Conservation (phyloP, 2,888 invertebrate species). For the Eupithecia tripunctaria region DNA sequence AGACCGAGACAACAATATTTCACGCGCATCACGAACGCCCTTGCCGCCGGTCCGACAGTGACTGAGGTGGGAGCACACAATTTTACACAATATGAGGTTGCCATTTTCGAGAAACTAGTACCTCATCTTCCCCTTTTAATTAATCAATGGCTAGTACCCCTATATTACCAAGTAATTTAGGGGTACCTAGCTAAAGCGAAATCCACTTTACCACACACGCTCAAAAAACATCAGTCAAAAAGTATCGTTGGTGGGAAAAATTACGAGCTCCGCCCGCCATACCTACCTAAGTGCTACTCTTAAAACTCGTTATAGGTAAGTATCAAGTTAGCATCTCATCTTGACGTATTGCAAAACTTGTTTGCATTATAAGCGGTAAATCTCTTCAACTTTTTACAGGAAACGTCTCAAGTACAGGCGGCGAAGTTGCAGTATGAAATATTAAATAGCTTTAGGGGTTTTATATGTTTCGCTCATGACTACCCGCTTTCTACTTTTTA, state of each 20-base stretch:
- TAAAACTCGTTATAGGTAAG: constrained; percentile 31
- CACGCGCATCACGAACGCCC: too few relatives aligned
- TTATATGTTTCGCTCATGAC: constrained; percentile 17
- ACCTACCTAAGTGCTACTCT: constrained; percentile 6
- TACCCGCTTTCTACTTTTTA: constrained; percentile 27
- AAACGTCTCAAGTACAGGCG: constrained; percentile 33
- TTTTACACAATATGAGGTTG: too few relatives aligned
- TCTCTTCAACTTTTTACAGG: constrained; percentile 44
- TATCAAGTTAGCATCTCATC: constrained; percentile 35
- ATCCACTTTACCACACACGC: neutral
- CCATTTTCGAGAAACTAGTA: too few relatives aligned
- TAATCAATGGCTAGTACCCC: too few relatives aligned
- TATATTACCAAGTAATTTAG: too few relatives aligned
- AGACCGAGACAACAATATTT: too few relatives aligned
- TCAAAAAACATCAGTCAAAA: neutral
- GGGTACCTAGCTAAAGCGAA: neutral
- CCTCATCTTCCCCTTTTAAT: too few relatives aligned
- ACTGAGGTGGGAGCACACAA: too few relatives aligned
- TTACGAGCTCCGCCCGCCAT: neutral
- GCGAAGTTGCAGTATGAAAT: constrained; percentile 20
- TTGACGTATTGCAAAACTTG: constrained; percentile 53
- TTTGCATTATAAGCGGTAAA: constrained; percentile 50
- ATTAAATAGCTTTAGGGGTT: constrained; percentile 9
- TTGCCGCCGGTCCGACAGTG: too few relatives aligned
- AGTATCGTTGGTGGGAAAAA: neutral